Evolutionary conservation across 2,113 vertebrate species (phyloP).

Genomic region (Felis chaus): DNA sequence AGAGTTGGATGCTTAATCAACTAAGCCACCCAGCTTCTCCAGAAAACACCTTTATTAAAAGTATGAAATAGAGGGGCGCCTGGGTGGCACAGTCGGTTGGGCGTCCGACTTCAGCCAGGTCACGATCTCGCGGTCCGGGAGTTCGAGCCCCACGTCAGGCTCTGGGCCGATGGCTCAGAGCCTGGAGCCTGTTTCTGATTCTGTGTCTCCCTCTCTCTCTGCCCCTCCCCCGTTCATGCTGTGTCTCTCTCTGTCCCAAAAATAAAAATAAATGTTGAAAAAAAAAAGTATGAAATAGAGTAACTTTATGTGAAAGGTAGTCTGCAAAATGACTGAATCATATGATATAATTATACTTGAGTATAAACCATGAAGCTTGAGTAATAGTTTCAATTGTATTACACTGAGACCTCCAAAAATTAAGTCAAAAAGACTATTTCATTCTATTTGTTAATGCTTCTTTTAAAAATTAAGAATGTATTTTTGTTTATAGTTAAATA

Average conservation of each 20-base stretch:
- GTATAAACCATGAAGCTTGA: neutral
- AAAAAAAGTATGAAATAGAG: neutral
- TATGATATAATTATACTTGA: neutral
- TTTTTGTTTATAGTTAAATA: conserved; percentile 34
- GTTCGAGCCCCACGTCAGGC: too few species aligned
- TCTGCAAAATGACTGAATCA: neutral
- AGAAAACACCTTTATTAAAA: neutral
- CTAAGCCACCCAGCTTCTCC: too few species aligned
- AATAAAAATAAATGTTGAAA: too few species aligned
- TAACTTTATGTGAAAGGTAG: neutral
- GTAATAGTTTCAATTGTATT: neutral
- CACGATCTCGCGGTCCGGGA: too few species aligned
- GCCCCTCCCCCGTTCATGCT: too few species aligned
- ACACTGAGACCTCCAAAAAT: neutral
- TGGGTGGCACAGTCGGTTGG: too few species aligned
- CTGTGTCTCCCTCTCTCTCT: too few species aligned
- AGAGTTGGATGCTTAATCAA: too few species aligned
- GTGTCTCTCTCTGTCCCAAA: too few species aligned
- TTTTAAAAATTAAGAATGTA: neutral
- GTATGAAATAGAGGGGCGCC: neutral
- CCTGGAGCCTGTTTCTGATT: too few species aligned
- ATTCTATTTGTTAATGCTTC: neutral
- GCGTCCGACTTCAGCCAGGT: too few species aligned
- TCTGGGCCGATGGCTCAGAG: too few species aligned
- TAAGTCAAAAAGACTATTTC: neutral